Evolutionary conservation across 2,888 invertebrate species (phyloP), one percentile per base, ranked within the genome.

Genomic region (Noctua janthe): DNA sequence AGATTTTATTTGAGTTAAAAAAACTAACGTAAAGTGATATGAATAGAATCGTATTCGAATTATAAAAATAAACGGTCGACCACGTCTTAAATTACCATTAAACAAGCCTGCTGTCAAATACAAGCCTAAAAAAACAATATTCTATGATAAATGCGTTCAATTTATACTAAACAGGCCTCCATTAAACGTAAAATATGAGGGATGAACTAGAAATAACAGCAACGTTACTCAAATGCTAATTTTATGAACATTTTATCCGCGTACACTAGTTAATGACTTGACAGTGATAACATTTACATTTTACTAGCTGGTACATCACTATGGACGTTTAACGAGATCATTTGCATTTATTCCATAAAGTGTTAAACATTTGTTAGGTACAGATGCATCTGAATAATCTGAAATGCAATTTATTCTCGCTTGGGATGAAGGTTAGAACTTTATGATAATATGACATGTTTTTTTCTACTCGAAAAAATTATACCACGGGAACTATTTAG

Each of bases 261-360:
- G 71, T 83, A 75, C 84, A 85, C 82, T 87, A 86, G 83, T 87
- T 91, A 91, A 93, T 90, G 89, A 80, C 87, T 87, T 80, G 85
- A 79, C 78, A 78, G 86, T 87, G 83, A 90, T 92, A 86, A 91
- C 84, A 94, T 94, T 94, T 91, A 89, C 93, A 94, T 94, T 92
- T 92, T 91, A 92, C 90, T 89, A 87, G 89, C 89, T 85, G 64
- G 70, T 74, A 77, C 77, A 78, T 70, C 73, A 80, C 74, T 73
- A 80, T 76, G 74, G 76, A 69, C 2, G 78, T 85, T 84, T 84
- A 82, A 82, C 75, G 81, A 85, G 75, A 49, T 70, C 35, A 86
- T 90, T 90, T 90, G 87, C 88, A 90, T 88, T 74, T 51, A 35
- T 67, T 78, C 64, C 43, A 84, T 83, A 84, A 77, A 87, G 73